These are phyloP conservation scores for Coenonympha glycerion DNA, from an alignment of 2,888 invertebrate genomes.

Conservation along the genomic window DNA sequence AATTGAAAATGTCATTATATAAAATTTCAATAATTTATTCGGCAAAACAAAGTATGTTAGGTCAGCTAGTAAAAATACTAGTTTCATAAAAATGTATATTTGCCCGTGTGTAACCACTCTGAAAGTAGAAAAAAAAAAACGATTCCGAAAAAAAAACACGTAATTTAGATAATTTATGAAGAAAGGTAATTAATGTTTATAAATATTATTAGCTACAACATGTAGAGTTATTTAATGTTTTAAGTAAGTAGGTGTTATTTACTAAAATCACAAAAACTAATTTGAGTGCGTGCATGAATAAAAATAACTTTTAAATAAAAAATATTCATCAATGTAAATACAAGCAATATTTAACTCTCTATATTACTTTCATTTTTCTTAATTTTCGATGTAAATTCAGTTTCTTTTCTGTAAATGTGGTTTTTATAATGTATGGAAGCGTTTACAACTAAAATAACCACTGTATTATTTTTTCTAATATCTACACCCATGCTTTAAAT, in stretches of 20 bases:
- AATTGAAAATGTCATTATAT: neutral
- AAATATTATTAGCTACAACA: neutral
- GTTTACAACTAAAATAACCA: too few relatives aligned
- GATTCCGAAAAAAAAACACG: neutral
- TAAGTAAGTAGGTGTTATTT: neutral
- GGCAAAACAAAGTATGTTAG: too few relatives aligned
- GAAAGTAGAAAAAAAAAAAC: neutral
- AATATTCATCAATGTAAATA: neutral
- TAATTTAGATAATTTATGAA: too few relatives aligned
- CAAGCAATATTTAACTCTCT: too few relatives aligned
- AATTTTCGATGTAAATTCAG: too few relatives aligned
- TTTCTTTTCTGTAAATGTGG: too few relatives aligned
- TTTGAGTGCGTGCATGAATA: conserved; percentile 1
- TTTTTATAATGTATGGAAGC: too few relatives aligned
- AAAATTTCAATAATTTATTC: neutral
- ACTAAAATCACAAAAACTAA: neutral
- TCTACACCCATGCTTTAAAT: too few relatives aligned
- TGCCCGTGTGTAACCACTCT: neutral
- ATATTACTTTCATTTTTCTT: too few relatives aligned
- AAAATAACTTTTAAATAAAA: neutral
- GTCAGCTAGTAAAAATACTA: neutral
- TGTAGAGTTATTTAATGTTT: too few relatives aligned
- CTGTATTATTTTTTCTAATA: too few relatives aligned
- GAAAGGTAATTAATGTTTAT: too few relatives aligned
- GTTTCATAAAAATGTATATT: neutral